Conservation (phyloP, 2,888 invertebrate species). For the Luperina testacea region DNA sequence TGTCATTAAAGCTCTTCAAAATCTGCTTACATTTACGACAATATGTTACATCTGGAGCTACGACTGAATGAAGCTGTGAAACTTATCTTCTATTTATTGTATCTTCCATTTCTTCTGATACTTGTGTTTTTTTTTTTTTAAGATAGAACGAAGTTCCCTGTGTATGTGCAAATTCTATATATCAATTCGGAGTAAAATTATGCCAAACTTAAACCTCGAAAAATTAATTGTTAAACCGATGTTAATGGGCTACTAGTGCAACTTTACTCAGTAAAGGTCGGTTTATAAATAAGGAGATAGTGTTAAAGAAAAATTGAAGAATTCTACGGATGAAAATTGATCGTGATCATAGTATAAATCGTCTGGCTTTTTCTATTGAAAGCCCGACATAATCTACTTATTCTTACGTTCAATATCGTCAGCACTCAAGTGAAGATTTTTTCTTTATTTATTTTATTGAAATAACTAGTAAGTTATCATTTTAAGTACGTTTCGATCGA, state of each 20-base stretch:
- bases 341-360: constrained; percentile 72
- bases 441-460: not conserved
- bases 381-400: constrained; percentile 69
- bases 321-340: constrained; percentile 40
- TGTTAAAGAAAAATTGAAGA: not conserved
- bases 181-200: not conserved
- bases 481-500: constrained; percentile 78
- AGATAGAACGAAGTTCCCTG: not conserved
- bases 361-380: constrained; percentile 67
- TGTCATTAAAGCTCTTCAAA: constrained; percentile 43
- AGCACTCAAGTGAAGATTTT: not conserved
- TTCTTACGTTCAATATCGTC: constrained; percentile 53
- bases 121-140: not conserved
- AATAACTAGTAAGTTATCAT: constrained; percentile 54
- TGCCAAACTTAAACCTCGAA: not conserved
- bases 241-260: not conserved
- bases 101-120: not conserved
- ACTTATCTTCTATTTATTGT: not conserved
- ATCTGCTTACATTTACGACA: constrained; percentile 55
- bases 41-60: not conserved
- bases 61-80: not conserved
- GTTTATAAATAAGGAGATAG: not conserved
- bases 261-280: not conserved
- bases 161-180: not conserved
- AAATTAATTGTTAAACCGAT: not conserved